Percentiles rank a stretch among this genome's conserved stretches.
These are phyloP conservation scores for Synodontis membranacea DNA, from an alignment of 2,113 vertebrate species.

Conservation along the genomic window DNA sequence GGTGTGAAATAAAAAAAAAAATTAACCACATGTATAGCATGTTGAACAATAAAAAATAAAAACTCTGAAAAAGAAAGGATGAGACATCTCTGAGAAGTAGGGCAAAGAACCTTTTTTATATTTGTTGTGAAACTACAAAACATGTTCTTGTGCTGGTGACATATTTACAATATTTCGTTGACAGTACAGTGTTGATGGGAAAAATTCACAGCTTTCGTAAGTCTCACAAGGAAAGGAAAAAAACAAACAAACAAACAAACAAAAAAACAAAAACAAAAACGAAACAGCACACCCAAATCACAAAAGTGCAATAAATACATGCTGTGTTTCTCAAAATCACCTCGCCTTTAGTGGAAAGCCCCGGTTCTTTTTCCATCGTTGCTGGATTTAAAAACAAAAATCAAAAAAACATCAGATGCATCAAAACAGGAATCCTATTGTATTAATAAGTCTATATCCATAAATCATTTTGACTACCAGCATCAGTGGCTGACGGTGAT, in stretches of 20 bases:
- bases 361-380: conserved; percentile 55
- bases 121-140: conserved; percentile 83
- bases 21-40: background rate
- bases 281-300: conserved; percentile 72
- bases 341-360: conserved; percentile 48
- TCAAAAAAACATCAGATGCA: conserved; percentile 44
- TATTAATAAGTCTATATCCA: conserved; percentile 55
- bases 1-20: background rate
- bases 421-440: conserved; percentile 47
- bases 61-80: background rate
- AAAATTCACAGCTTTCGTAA: conserved; percentile 81
- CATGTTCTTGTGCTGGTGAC: conserved; percentile 76
- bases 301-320: conserved; percentile 80
- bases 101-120: conserved; percentile 72
- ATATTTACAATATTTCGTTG: conserved; percentile 78
- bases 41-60: no score
- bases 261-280: background rate
- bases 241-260: background rate
- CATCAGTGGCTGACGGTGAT: conserved; percentile 54
- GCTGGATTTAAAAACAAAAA: conserved; percentile 53
- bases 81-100: conserved; percentile 44
- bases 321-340: conserved; percentile 60
- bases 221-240: conserved; percentile 59
- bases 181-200: conserved; percentile 76
- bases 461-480: conserved; percentile 60